Evolutionary conservation across 2,797 vertebrate genomes (phyloP), one percentile per base, ranked within the genome.

Genomic region (Coendou prehensilis): DNA sequence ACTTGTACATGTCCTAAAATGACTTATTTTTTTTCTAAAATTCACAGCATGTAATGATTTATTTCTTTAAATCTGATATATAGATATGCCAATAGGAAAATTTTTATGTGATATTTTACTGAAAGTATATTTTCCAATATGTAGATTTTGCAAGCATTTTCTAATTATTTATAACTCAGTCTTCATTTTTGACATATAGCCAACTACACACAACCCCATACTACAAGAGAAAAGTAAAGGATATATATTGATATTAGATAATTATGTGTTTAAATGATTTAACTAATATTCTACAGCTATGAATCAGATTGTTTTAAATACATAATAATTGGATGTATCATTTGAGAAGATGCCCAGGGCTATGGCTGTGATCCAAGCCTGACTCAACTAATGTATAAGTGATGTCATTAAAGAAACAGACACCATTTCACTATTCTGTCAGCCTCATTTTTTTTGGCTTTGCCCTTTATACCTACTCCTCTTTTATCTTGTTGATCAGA

Each of bases 41-140:
- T n/a, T 67, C 33, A 95, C 13, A 41, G 63, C 84, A 67, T 94
- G 11, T 9, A 64, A 5, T 91, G 50, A 96, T 87, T 91, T 97
- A 69, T 47, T 92, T 94, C 17, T 87, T 84, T 73, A 91, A 87
- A 56, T 56, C 2, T 52, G 8, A 71, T 3, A 18, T 47, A 78
- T 93, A 33, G 0, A 1, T 28, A 67, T 78, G 22, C 4, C 63
- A 89, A 59, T 14, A 57, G 1, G 76, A 69, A 96, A 95, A 86
- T 57, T 20, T 84, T 92, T 88, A 81, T 6, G 9, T 28, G 17
- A 26, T 93, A 11, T 17, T 92, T 20, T 17, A 41, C 18, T 67
- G 15, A 83, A 92, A 91, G 73, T 85, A 17, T 61, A 37, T 92
- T 88, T 91, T 95, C 28, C 4, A 88, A 26, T 56, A 20, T 71